Percentiles rank a stretch among this genome's conserved stretches.
Evolutionary conservation across 2,113 vertebrate genomes (phyloP).

Genomic region (Laterallus jamaicensis): DNA sequence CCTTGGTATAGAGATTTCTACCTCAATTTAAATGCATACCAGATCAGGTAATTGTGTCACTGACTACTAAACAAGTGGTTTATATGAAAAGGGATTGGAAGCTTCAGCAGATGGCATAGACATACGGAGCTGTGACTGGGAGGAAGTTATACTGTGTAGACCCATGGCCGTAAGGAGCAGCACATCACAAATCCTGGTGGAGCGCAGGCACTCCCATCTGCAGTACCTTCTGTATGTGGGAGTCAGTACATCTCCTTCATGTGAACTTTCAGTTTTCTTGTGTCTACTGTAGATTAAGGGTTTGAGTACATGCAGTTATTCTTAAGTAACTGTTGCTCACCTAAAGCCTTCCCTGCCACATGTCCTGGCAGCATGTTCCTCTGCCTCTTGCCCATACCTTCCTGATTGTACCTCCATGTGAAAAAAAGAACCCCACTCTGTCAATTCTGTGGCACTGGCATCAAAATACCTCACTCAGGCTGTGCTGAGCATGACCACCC

Average conservation of each 20-base stretch:
- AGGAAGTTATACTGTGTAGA: neutral
- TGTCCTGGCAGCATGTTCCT: neutral
- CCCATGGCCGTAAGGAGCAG: neutral
- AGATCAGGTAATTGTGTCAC: neutral
- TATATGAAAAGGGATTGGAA: neutral
- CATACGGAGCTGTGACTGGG: neutral
- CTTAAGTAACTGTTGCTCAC: neutral
- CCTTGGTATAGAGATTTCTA: neutral
- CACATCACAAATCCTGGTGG: neutral
- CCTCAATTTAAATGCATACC: neutral
- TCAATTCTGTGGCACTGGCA: neutral
- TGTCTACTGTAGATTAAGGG: neutral
- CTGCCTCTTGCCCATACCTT: neutral
- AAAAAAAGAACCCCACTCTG: neutral
- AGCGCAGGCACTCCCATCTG: neutral
- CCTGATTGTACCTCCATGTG: neutral
- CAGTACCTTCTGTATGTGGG: accelerated
- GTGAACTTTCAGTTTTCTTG: neutral
- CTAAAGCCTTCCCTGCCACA: neutral
- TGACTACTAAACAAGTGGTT: neutral
- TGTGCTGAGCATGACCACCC: neutral
- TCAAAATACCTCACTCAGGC: neutral
- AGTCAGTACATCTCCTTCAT: neutral
- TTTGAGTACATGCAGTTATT: neutral
- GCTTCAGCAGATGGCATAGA: neutral